Evolutionary conservation across 2,888 invertebrate genomes (phyloP), one percentile per base, ranked within the genome.

Genomic region (Thysanoteuthis rhombus): DNA sequence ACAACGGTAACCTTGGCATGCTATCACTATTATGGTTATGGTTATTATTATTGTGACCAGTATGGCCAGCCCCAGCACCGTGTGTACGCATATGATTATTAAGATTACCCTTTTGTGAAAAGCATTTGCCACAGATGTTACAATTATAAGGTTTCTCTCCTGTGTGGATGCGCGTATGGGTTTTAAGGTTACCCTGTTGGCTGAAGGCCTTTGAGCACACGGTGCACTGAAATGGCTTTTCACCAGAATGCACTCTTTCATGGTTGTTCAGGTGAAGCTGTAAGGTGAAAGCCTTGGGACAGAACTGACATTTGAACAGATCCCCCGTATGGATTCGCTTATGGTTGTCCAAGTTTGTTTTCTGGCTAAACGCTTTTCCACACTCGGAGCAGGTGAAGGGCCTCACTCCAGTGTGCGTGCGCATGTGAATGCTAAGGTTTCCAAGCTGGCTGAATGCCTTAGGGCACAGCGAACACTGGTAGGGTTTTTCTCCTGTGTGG

Each of bases 191-290:
- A 42, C 92, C 92, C 22, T 92, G 92, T 45, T 92, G 92, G 22
- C 92, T 92, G 92, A 92, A 92, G 32, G 92, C 40, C 19, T 92
- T 92, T 12, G 92, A 92, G 36, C 92, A 92, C 19, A 92, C 45
- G 19, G 92, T 92, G 28, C 92, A 92, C 92, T 92, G 92, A 92
- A 92, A 92, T 16, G 92, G 92, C 36, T 92, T 92, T 45, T 92
- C 92, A 32, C 92, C 92, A 32, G 92, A 92, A 22, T 92, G 92
- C n/a, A 92, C 92, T 16, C 92, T 42, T 92, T 92, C 92, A 10
- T 92, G 92, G 45, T 92, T 92, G 92, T 92, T 92, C n/a, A 92
- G 45, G 92, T 92, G 92, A 42, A 92, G 40, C 45, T 92, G 92
- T 42, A 92, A 92, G 2, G 92, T 92, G 42, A 92, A 92, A 28